Evolutionary conservation across 2,888 invertebrate genomes (phyloP).

Genomic region (Formica aserva): DNA sequence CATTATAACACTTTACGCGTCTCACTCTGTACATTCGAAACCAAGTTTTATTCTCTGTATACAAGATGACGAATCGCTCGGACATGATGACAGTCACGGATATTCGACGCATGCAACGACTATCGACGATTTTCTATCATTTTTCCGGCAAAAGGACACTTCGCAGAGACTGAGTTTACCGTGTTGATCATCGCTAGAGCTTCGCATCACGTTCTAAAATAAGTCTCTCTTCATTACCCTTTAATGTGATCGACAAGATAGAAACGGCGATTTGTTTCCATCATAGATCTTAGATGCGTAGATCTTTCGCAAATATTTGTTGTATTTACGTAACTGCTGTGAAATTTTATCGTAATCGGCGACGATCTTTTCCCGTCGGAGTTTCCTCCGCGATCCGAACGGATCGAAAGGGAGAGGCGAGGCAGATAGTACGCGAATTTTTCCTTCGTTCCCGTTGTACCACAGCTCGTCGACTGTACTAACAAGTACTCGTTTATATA

Average conservation of each 20-base stretch:
- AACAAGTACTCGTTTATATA: conserved; percentile 54
- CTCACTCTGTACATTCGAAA: neutral
- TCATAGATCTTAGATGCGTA: neutral
- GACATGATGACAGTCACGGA: neutral
- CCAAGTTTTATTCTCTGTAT: neutral
- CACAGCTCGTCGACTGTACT: conserved; percentile 45
- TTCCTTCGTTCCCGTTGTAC: conserved; percentile 33
- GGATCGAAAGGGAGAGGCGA: neutral
- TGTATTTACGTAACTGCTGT: neutral
- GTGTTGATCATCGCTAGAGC: neutral
- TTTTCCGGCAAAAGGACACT: neutral
- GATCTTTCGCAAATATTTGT: neutral
- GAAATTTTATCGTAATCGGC: neutral
- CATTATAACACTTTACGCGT: neutral
- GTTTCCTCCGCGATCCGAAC: neutral
- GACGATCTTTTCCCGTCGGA: neutral
- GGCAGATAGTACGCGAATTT: conserved; percentile 13
- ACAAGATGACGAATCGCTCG: neutral
- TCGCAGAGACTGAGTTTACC: neutral
- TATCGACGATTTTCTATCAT: neutral
- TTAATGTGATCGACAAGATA: neutral
- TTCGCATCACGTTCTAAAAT: neutral
- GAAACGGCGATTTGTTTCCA: conserved; percentile 2
- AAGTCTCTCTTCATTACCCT: neutral
- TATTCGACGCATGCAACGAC: neutral